Base-by-base conservation (phyloP, 2,888 invertebrate species). In the Epiblema foenella region DNA sequence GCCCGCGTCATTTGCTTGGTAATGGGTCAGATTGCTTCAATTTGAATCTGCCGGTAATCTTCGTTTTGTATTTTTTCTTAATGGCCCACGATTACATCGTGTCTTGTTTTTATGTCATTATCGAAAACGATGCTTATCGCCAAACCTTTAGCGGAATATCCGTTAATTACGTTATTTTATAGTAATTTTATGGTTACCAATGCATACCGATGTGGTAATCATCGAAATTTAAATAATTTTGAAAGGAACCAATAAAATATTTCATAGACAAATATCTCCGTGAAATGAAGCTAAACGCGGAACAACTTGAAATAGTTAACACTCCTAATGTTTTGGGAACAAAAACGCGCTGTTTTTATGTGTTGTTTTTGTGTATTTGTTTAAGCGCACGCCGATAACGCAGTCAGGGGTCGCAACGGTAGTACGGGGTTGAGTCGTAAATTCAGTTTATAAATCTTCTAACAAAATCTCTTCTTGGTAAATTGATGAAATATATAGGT, bases 281-380 rank as follows among this genome's bases (percentile, higher is more conserved):
- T 77, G 78, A 76, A 80, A 81, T 56, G 51, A 62, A 75, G 73
- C 73, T 75, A 72, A 77, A 81, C 80, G 80, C 79, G 83, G 81
- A 82, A 82, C 83, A 83, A 80, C 79, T 83, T 81, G 84, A 80
- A 80, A 81, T 81, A 84, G 85, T 88, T 90, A 87, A 89, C 90
- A 88, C 89, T 87, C 88, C 80, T 80, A 81, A 77, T 86, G 82
- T 88, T 60, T 85, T 84, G 81, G 79, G 81, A 85, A 88, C 85
- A 89, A 83, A 88, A 84, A 89, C 81, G 77, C 83, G 86, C 78
- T 83, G 89, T 90, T 90, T 90, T 90, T 90, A 81, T 87, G 80
- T 77, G 74, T 77, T 74, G 83, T 86, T 88, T 91, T 90, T 91
- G 79, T 88, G 77, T 90, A 85, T 91, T 91, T 91, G 85, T 86